phyloP scores from a whole-genome alignment of 2,113 vertebrate genomes.

The Athene noctua region DNA sequence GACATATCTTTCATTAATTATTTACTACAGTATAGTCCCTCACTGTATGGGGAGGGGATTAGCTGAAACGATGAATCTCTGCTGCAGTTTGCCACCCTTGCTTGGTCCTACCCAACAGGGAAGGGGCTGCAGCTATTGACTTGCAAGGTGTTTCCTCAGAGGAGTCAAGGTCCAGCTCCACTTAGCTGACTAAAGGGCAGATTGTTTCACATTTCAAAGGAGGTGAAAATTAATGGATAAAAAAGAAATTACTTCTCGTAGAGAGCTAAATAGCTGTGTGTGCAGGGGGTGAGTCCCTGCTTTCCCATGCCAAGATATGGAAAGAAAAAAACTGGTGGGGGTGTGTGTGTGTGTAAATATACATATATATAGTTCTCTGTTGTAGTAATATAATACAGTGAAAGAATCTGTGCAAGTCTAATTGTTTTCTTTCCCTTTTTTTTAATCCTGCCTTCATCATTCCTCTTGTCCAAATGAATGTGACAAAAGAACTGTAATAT shows the following conservation, averaged over 20 bases:
- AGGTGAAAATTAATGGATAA: not conserved
- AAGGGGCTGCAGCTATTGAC: not conserved
- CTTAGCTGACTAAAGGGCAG: not conserved
- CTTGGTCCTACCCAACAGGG: fast-evolving
- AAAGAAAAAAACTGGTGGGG: not conserved
- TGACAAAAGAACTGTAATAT: not conserved
- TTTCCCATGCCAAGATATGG: not conserved
- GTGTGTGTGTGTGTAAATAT: no score
- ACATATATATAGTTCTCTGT: not conserved
- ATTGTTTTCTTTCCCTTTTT: not conserved
- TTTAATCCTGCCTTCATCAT: not conserved
- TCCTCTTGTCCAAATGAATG: not conserved
- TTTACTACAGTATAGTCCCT: not conserved
- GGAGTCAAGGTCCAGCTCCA: not conserved
- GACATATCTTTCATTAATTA: conserved; percentile 11
- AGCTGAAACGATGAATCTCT: not conserved
- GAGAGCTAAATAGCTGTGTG: not conserved
- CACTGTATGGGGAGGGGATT: not conserved
- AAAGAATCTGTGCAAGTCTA: not conserved
- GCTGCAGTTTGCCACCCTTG: not conserved
- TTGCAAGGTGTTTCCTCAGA: not conserved
- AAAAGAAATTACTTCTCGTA: not conserved
- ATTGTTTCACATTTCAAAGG: not conserved
- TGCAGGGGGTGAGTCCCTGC: not conserved
- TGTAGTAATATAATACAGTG: not conserved